Conservation (phyloP, 2,797 vertebrate species). For the Apodemus agrarius region DNA sequence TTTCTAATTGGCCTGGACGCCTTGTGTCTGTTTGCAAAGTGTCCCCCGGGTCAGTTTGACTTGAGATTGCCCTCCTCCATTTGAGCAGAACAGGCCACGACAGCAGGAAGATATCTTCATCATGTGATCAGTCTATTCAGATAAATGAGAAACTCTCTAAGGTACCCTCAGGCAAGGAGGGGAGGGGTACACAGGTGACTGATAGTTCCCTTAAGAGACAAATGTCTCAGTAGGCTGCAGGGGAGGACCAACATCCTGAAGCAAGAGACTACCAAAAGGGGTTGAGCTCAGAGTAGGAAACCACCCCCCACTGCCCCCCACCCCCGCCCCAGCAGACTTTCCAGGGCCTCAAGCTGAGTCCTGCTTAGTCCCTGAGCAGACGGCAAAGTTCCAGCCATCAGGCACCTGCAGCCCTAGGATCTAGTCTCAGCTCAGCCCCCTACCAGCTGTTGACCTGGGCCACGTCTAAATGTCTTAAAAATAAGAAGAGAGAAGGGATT, state of each 20-base stretch:
- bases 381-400: background rate
- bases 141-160: background rate
- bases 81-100: background rate
- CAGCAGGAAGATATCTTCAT: background rate
- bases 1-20: rapidly evolving
- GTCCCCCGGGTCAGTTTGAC: background rate
- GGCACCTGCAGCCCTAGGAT: background rate
- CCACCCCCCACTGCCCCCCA: no score
- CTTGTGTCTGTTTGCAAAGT: background rate
- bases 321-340: background rate
- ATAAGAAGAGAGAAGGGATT: background rate
- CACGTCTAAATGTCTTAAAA: background rate
- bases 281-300: background rate
- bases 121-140: no score
- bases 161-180: background rate
- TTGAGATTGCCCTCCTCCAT: background rate
- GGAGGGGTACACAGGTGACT: background rate
- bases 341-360: background rate
- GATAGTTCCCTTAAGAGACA: background rate
- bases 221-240: background rate
- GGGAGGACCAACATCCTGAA: background rate
- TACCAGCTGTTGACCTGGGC: background rate
- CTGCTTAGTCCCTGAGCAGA: background rate
- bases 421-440: background rate
- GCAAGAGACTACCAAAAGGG: background rate